A percentile compares a stretch with the other conserved stretches of the same genome.
Conservation (phyloP, 2,888 invertebrate genomes). For the Synergus japonicus region DNA sequence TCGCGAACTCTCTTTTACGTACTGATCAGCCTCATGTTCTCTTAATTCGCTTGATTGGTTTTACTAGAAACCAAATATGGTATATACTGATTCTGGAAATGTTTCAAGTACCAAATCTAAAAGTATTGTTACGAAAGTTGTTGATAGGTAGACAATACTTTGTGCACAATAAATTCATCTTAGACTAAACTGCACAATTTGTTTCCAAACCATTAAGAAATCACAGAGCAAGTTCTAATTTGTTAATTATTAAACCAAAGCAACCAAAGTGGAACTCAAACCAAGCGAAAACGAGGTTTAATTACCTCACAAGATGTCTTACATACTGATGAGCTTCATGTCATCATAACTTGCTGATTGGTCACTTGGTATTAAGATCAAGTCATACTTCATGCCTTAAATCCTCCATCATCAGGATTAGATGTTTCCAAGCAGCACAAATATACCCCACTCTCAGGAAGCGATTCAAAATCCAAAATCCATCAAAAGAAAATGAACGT, state of each 20-base stretch:
- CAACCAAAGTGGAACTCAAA: background rate
- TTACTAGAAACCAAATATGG: too few species aligned
- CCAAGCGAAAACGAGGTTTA: background rate
- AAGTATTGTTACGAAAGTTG: too few species aligned
- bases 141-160: too few species aligned
- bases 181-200: too few species aligned
- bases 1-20: slow-evolving; percentile 3
- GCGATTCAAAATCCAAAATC: background rate
- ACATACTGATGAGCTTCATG: slow-evolving; percentile 1
- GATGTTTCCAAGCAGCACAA: background rate
- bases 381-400: background rate
- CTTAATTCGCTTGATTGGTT: slow-evolving; percentile 1
- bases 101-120: too few species aligned
- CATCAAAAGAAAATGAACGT: background rate
- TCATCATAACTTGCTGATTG: background rate
- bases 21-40: slow-evolving; percentile 13
- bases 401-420: background rate
- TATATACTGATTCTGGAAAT: too few species aligned
- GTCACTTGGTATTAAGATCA: background rate
- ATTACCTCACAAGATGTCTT: background rate
- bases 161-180: too few species aligned
- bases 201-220: too few species aligned
- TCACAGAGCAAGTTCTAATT: background rate
- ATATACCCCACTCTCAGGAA: background rate
- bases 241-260: background rate